Conservation (phyloP, 35 echinoderm and acorn worm species). For the Diadema setosum region DNA sequence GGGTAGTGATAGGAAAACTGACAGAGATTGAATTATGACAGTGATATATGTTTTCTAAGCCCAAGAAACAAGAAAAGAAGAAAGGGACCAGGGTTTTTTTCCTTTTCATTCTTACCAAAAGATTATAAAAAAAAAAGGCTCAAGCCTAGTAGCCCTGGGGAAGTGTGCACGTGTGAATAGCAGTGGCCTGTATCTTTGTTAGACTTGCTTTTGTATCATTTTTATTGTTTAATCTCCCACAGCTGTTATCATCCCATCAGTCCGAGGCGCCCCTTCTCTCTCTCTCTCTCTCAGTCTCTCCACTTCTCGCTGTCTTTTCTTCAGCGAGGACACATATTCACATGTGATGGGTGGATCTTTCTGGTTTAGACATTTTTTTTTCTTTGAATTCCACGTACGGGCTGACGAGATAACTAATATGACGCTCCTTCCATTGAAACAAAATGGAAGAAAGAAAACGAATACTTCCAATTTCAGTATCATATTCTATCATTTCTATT, state of each 20-base stretch:
- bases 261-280: background rate
- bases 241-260: slow-evolving; percentile 10
- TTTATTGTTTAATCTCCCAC: slow-evolving; percentile 22
- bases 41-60: slow-evolving; percentile 20
- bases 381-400: no score
- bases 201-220: slow-evolving; percentile 1
- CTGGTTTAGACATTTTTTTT: no score
- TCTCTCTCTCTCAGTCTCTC: background rate
- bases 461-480: no score
- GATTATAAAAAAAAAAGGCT: background rate
- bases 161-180: slow-evolving; percentile 18
- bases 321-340: background rate
- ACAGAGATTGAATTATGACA: slow-evolving; percentile 14
- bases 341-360: no score
- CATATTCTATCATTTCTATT: no score
- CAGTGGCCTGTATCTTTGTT: background rate
- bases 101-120: no score
- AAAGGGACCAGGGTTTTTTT: no score
- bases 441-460: no score
- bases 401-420: no score
- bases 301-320: background rate
- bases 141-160: background rate
- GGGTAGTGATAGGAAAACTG: background rate
- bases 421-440: no score
- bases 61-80: no score